Evolutionary conservation across 2,888 invertebrate genomes (phyloP), one percentile per base, ranked within the genome.

Genomic region (Mythimna loreyi): DNA sequence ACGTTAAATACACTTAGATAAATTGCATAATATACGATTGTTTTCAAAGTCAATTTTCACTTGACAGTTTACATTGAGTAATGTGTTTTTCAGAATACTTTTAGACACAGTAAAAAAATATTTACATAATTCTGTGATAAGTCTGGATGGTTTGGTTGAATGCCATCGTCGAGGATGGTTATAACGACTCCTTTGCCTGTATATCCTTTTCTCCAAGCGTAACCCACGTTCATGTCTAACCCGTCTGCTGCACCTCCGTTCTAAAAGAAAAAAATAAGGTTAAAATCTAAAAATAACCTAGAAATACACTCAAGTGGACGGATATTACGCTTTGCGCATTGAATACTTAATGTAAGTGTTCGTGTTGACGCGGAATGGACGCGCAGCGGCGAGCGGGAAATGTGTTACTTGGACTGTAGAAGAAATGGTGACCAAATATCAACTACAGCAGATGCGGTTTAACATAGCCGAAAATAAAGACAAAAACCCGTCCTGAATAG

Each of bases 141-240:
- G 94, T 99, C 99, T 16, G 99, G 99, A 96, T 99, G 99, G 94
- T 98, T 98, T 71, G 98, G 98, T 94, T 99, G 99, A 85, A 99
- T 99, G 71, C 99, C 99, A 92, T 99, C 99, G 93, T 99, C 99
- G 72, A 99, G 96, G 89, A 99, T 99, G 68, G 99, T 99, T 75
- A 99, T 98, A 52, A 99, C 99, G 45, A 99, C 98, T 71, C 99
- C 98, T 93, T 99, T 98, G 60, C 99, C 99, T 2, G 99, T 99
- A 91, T 98, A 99, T 2, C 99, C 99, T 91, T 98, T 98, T 86
- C 98, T 97, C 99, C 99, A 99, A 21, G 99, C 99, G 43, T 98
- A 98, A 13, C 97, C 97, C 53, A 99, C 97, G 92, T 99, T 99
- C 99, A 99, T 99, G 93, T 99, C 99, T 89, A 97, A 97, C 21